Conservation (phyloP, 2,113 vertebrate genomes). For the Oreocharis arfaki region DNA sequence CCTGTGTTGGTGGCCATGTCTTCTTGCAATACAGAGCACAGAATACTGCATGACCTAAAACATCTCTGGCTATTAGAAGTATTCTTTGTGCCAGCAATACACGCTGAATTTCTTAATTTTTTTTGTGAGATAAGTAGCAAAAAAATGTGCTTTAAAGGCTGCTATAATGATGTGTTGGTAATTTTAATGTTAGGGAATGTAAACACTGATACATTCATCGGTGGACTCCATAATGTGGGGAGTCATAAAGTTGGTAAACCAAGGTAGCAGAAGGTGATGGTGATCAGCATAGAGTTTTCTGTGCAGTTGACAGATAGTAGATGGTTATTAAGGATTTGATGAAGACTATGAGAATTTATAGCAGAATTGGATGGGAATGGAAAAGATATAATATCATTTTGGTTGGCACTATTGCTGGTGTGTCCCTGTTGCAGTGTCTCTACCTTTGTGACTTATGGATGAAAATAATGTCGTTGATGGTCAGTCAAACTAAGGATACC, state of each 20-base stretch:
- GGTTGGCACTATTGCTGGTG: accelerated
- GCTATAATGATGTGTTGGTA: not conserved
- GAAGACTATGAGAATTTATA: not conserved
- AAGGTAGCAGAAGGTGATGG: not conserved
- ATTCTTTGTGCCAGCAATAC: not conserved
- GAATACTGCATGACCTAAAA: not conserved
- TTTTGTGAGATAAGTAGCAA: not conserved
- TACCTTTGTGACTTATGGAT: not conserved
- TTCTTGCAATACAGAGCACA: not conserved
- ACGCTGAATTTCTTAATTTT: not conserved
- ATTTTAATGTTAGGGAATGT: not conserved
- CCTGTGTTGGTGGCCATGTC: not conserved
- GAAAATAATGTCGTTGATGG: accelerated
- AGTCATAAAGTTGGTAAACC: not conserved
- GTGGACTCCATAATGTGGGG: too few relatives aligned
- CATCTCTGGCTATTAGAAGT: not conserved
- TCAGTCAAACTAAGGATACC: not conserved
- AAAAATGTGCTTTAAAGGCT: not conserved
- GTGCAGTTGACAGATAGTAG: not conserved
- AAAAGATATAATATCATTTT: not conserved
- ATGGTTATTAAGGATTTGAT: not conserved
- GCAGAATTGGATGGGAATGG: not conserved
- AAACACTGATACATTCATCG: not conserved
- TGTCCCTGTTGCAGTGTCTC: not conserved
- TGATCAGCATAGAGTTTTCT: not conserved